Conservation (phyloP, 1,140 invertebrate genomes). For the Lepidostoma basale region DNA sequence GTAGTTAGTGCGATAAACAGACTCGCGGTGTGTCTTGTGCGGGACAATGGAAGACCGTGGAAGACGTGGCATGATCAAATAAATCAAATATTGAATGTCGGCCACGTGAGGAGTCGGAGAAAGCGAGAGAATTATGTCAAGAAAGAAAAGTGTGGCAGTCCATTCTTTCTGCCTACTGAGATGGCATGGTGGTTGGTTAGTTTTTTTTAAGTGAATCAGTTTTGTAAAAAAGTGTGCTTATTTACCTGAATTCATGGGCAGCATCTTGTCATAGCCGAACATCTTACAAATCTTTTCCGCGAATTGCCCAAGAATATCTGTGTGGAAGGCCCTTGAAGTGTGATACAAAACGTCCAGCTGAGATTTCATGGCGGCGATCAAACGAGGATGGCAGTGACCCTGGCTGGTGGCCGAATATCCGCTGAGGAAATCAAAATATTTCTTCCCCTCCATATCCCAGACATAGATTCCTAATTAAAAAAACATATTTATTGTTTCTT, state of each 20-base stretch:
- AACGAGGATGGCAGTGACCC: constrained; percentile 93
- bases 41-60: too few species aligned
- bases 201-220: too few species aligned
- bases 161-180: too few species aligned
- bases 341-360: constrained; percentile 65
- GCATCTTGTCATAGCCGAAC: constrained; percentile 90
- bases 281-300: constrained; percentile 85
- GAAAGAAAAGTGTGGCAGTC: too few species aligned
- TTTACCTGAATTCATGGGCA: constrained; percentile 94
- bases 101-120: too few species aligned
- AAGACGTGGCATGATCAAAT: too few species aligned
- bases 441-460: constrained; percentile 92
- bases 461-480: constrained; percentile 73
- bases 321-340: constrained; percentile 88
- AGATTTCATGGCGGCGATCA: constrained; percentile 77
- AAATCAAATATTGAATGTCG: too few species aligned
- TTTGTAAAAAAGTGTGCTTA: not conserved
- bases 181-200: too few species aligned
- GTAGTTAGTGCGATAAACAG: too few species aligned
- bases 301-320: constrained; percentile 86
- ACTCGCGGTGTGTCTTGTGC: too few species aligned
- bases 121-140: too few species aligned
- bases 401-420: constrained; percentile 96
- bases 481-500: too few species aligned
- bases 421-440: constrained; percentile 91